Percentiles rank a stretch among this genome's conserved stretches.
phyloP scores from a whole-genome alignment of 2,888 invertebrate species.

The Chymomyza procnemis region DNA sequence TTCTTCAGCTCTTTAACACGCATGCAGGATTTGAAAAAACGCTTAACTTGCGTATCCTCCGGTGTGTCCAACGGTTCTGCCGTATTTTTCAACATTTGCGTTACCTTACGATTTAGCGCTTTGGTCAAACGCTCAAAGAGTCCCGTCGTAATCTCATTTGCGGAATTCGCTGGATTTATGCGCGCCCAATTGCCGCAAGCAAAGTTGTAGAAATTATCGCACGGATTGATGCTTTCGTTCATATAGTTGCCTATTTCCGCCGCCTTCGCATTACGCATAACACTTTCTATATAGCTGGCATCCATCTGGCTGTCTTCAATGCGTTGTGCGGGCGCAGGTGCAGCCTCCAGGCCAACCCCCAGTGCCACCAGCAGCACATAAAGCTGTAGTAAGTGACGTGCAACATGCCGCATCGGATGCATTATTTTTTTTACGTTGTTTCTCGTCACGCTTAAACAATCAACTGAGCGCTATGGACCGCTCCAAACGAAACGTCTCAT shows the following conservation, averaged over 20 bases:
- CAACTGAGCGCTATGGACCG: background rate
- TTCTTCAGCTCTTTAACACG: slow-evolving; percentile 16
- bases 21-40: slow-evolving; percentile 72
- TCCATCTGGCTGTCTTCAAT: slow-evolving; percentile 3
- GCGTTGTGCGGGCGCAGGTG: background rate
- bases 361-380: background rate
- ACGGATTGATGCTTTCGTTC: slow-evolving; percentile 65
- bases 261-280: slow-evolving; percentile 59
- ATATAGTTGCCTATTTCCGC: slow-evolving; percentile 65
- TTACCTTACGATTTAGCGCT: slow-evolving; percentile 58
- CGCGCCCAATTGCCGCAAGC: slow-evolving; percentile 72
- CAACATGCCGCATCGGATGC: background rate
- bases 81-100: slow-evolving; percentile 37
- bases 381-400: background rate
- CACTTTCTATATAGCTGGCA: slow-evolving; percentile 17
- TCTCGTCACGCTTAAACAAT: background rate
- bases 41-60: slow-evolving; percentile 67
- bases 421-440: background rate
- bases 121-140: slow-evolving; percentile 62
- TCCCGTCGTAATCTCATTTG: slow-evolving; percentile 56
- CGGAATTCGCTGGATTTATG: slow-evolving; percentile 56
- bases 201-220: slow-evolving; percentile 72
- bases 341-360: background rate
- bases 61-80: slow-evolving; percentile 38
- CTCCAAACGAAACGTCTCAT: background rate